A percentile compares a stretch with the other conserved stretches of the same genome.
These are phyloP conservation scores for Onychomys arenicola DNA, from an alignment of 2,797 vertebrate genomes.

Conservation along the genomic window DNA sequence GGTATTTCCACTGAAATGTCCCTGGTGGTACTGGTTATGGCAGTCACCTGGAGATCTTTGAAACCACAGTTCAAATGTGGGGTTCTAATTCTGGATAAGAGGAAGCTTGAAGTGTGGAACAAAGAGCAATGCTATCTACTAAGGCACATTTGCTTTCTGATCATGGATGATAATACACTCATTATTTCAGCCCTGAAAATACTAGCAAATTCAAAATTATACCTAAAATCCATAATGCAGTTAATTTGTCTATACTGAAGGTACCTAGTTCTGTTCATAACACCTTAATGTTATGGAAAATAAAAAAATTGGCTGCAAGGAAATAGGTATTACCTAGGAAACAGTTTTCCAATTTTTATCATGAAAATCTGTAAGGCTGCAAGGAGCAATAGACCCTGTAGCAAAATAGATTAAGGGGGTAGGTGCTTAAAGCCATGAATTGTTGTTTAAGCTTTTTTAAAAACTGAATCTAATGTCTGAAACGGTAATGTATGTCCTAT, in stretches of 20 bases:
- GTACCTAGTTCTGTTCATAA: background rate
- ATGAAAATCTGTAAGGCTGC: conserved; percentile 19
- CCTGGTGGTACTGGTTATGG: background rate
- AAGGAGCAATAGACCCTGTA: background rate
- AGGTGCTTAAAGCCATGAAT: background rate
- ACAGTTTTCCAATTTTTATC: conserved; percentile 34
- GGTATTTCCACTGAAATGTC: background rate
- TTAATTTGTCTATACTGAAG: background rate
- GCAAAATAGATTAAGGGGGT: background rate
- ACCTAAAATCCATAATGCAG: background rate
- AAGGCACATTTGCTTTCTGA: background rate
- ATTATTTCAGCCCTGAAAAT: background rate
- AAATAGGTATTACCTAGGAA: background rate
- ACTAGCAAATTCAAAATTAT: conserved; percentile 10
- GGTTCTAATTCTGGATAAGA: background rate
- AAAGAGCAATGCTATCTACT: background rate
- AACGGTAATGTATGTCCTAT: background rate
- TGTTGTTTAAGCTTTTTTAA: background rate
- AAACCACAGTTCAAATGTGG: background rate
- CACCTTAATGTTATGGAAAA: background rate
- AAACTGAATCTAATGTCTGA: background rate
- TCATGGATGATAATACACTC: background rate
- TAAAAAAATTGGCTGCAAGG: background rate
- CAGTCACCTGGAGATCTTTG: background rate
- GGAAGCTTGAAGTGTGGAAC: background rate